phyloP scores from a whole-genome alignment of 64 coral and sea anemone species.

The Cladopsammia gracilis region DNA sequence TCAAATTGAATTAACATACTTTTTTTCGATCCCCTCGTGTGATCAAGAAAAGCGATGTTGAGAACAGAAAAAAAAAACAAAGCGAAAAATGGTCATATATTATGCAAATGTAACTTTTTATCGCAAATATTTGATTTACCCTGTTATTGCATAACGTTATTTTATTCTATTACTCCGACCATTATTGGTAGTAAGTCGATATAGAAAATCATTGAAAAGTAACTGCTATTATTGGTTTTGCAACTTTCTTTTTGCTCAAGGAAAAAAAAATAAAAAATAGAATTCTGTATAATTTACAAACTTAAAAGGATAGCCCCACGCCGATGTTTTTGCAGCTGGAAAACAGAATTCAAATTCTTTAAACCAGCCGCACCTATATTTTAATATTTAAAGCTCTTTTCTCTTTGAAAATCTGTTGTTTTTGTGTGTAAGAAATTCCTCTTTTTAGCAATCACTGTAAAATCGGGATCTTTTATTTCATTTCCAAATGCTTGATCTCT shows the following conservation, averaged over 20 bases:
- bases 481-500: neutral
- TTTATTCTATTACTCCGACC: neutral
- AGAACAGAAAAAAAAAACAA: neutral
- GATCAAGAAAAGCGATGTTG: neutral
- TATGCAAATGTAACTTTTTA: conserved; percentile 23
- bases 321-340: conserved; percentile 52
- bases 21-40: neutral
- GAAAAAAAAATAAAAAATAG: no score
- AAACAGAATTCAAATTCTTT: neutral
- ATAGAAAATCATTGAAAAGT: neutral
- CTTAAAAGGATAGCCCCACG: conserved; percentile 6
- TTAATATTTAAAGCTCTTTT: conserved; percentile 29
- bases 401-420: neutral
- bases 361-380: conserved; percentile 21
- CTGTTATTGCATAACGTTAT: conserved; percentile 22
- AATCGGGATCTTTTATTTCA: no score
- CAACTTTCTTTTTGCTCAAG: neutral
- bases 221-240: neutral
- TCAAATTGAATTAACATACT: conserved; percentile 1
- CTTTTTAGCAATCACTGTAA: neutral
- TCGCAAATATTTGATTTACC: conserved; percentile 8
- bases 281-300: conserved; percentile 12
- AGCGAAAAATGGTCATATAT: conserved; percentile 8
- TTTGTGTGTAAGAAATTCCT: neutral
- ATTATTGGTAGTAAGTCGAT: neutral